Base-by-base conservation (phyloP, 2,888 invertebrate genomes). In the Acrobasis repandana region DNA sequence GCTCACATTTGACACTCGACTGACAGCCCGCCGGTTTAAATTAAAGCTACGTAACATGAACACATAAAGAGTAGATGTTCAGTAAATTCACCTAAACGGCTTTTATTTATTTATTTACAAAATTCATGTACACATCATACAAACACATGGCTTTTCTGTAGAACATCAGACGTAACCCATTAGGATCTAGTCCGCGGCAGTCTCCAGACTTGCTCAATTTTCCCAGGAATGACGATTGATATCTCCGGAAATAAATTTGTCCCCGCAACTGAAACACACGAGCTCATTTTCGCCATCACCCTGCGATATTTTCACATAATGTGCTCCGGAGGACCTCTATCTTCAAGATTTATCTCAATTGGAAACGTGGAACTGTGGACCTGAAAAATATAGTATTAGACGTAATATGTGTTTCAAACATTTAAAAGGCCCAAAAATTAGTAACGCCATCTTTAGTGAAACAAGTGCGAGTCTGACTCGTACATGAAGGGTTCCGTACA, bases 311-410 rank as follows among this genome's bases (percentile, higher is more conserved):
- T 85, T 79, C 79, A 81, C 79, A 79, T 83, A 85, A 85, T 82
- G 83, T 82, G 75, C 75, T 78, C 70, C 68, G 69, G 67, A 74
- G 73, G 77, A 78, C 77, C 75, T 76, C 79, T 80, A 83, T 83
- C 82, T 80, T 65, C 67, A 77, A 84, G 82, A 85, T 86, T 86
- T 85, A 86, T 86, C 82, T 82, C 73, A 77, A 82, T 77, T 73
- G 76, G 70, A 71, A 73, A 72, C 70, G 69, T 69, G 73, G 69
- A 77, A 74, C 70, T 70, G 69, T 69, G 73, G 69, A 77, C 75
- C 70, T 71, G 71, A 69, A 74, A 73, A 70, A 69, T 65, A 61
- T 34, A 61, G 34, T 52, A 52, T 18, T 50, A 14, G 14, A 43
- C 14, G 43, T 14, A 43, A 28, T 28, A 28, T 8, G 28, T 28